Evolutionary conservation across 2,888 invertebrate species (phyloP), one percentile per base, ranked within the genome.

Genomic region (Apoderus coryli): DNA sequence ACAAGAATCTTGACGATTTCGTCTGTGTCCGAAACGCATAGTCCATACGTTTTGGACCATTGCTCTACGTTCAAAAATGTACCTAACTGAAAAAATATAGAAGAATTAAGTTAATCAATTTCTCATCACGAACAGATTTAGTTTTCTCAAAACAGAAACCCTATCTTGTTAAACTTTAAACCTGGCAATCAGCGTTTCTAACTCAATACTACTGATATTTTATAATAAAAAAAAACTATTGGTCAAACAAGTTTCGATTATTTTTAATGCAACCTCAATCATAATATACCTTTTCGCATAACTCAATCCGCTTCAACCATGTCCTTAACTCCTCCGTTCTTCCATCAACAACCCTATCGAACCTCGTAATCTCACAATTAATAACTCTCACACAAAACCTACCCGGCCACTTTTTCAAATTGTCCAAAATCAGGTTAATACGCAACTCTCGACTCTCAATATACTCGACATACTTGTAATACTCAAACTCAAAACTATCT

Each of bases 241-340:
- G n/a, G n/a, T n/a, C n/a, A n/a, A n/a, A n/a, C n/a, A n/a, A n/a
- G n/a, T n/a, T n/a, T n/a, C n/a, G n/a, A n/a, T n/a, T n/a, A n/a
- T n/a, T n/a, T n/a, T n/a, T n/a, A n/a, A n/a, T n/a, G n/a, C n/a
- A n/a, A n/a, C n/a, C n/a, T n/a, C n/a, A n/a, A n/a, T n/a, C n/a
- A n/a, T n/a, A n/a, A n/a, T n/a, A 42, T 58, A 71, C 71, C 62
- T 67, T 61, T 34, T 73, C 67, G 47, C 74, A 76, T 2, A 76
- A 55, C 26, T 67, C 65, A 43, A 77, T 70, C 45, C 69, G 67
- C n/a, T 63, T 52, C 37, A 71, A 60, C 61, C 70, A 72, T 26
- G 61, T 57, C 11, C 64, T 59, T 41, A 76, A 60, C 27, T 59
- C 49, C 2, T 38, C 31, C 11, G 52, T 46, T 14, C 56, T 41